Base-by-base conservation (phyloP, 2,113 vertebrate genomes). In the Cinclus cinclus region DNA sequence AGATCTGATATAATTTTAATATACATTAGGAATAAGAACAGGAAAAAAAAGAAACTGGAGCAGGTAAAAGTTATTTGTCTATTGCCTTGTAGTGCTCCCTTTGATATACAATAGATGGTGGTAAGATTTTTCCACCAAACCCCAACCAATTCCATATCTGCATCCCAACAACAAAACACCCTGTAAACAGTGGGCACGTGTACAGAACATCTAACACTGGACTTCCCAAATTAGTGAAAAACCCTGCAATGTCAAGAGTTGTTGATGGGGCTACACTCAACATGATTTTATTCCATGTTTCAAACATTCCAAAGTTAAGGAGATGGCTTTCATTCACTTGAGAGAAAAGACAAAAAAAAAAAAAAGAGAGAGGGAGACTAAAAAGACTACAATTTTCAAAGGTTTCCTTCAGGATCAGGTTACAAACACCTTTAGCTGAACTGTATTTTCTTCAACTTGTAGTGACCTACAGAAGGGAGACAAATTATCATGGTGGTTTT, bases 1-100 rank as follows among this genome's bases (percentile, higher is more conserved):
- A 84, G 87, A 96, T 94, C 91, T 83, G 74, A 93, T 88, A 67
- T 65, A 82, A 86, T 95, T 93, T 95, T 89, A 94, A 92, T 84
- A 87, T 60, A 65, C 42, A 49, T 65, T 84, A 94, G 68, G 65
- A 94, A 73, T 86, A 79, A 50, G 50, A 89, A 30, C 47, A 79
- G 53, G 52, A 89, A 90, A 92, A 81, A 92, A 83, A 91, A 65
- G n/a, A 59, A 87, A 76, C 4, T n/a, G 8, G 15, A 50, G 52
- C 16, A 79, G 55, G 53, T 67, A 77, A 85, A 89, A 87, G 41
- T 39, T 5, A 74, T 94, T 93, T 55, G 31, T 37, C 56, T 88
- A 15, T 68, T 69, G 69, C 50, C 33, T 92, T 63, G 5, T 21
- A 83, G 35, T 44, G 27, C 22, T 63, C 60, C 31, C 37, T 75